phyloP scores from a whole-genome alignment of 2,113 vertebrate genomes.

The Aspidoscelis tigris region DNA sequence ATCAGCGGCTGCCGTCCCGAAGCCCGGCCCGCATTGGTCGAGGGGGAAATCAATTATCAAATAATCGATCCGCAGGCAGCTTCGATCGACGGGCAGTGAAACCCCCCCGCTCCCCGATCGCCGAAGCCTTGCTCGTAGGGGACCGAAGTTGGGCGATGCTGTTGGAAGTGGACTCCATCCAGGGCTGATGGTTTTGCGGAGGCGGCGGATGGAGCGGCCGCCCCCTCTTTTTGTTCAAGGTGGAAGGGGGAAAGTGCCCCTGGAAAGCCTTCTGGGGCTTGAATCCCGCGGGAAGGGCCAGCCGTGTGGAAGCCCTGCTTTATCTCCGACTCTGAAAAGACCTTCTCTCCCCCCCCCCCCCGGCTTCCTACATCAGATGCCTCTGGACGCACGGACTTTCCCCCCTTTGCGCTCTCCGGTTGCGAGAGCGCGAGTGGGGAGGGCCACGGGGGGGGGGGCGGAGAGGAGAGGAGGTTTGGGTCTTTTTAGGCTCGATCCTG shows the following conservation, averaged over 20 bases:
- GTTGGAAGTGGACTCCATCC: neutral
- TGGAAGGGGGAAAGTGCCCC: too few relatives aligned
- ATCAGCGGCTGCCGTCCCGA: constrained; percentile 76
- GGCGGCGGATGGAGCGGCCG: neutral
- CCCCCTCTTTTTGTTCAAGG: neutral
- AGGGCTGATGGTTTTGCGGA: too few relatives aligned
- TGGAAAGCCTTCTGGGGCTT: neutral
- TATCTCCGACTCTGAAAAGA: neutral
- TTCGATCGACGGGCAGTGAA: constrained; percentile 75
- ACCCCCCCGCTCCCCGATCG: too few relatives aligned
- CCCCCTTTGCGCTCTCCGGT: neutral
- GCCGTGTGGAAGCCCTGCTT: neutral
- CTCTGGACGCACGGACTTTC: neutral
- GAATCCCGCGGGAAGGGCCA: too few relatives aligned
- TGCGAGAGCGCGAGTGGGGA: neutral
- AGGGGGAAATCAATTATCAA: constrained; percentile 83
- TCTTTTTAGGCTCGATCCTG: neutral
- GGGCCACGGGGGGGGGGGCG: neutral
- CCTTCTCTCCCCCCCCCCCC: neutral
- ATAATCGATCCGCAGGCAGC: constrained; percentile 85
- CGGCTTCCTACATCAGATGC: neutral
- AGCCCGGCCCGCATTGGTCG: constrained; percentile 83
- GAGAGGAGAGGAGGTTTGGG: neutral
- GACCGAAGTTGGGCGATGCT: neutral
- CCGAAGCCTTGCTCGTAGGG: neutral